Evolutionary conservation across 2,888 invertebrate genomes (phyloP), one percentile per base, ranked within the genome.

Genomic region (Geotrupes spiniger): DNA sequence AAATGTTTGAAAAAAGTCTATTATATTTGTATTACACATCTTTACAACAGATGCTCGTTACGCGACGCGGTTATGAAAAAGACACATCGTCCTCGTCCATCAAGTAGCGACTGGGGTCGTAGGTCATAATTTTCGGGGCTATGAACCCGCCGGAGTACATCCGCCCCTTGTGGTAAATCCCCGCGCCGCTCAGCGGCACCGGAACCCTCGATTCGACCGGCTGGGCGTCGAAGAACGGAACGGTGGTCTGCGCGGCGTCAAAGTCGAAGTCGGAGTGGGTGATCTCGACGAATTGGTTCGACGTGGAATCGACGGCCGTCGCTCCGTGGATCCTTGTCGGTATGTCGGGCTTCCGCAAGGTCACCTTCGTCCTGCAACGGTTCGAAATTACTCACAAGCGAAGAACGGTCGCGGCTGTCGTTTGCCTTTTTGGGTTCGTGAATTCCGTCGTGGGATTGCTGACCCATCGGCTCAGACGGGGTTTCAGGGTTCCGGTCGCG

Each of bases 221-320:
- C 60, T 80, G 80, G 12, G 72, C 68, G 57, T 80, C 80, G n/a
- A 80, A 61, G 58, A 76, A 80, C 8, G 80, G 80, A 28, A 80
- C 70, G 1, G 79, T 78, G 16, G 74, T 76, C 63, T 80, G 80
- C 1, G 74, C 77, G 1, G 74, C 78, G 58, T 80, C 80, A 28
- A 69, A 69, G 2, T 68, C 66, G 1, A 75, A 61, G 58, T 77
- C 77, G 0, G 76, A 74, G 14, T 76, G 70, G 1, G 69, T 70
- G 54, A 79, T 78, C 45, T 72, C 65, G 11, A 79, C 36, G 57
- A 68, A 79, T 48, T 75, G 73, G 55, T 77, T 74, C 3, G 25
- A 31, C 2, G 17, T 9, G 4, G 46, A 10, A 21, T 9, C 10
- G 33, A 26, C 1, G 4, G 6, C 5, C 12, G 38, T 33, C 12